These are phyloP conservation scores for Steinernema hermaphroditum DNA, from an alignment of 2,888 invertebrate genomes.

Conservation along the genomic window DNA sequence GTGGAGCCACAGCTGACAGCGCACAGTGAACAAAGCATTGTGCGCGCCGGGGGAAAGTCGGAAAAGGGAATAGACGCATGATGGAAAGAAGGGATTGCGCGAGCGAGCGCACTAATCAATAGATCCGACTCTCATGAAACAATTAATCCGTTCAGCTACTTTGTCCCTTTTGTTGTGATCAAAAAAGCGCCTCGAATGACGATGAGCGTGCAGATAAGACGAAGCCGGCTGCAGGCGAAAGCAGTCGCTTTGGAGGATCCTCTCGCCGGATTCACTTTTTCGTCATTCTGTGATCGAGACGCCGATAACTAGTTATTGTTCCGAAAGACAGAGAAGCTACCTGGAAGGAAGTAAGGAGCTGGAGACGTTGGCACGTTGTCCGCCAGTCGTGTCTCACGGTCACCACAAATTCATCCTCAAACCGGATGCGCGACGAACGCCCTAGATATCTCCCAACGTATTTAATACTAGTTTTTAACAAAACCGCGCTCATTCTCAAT, in stretches of 20 bases:
- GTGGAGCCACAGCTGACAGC: conserved; percentile 9
- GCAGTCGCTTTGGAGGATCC: background rate
- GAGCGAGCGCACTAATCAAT: conserved; percentile 28
- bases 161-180: background rate
- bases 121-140: conserved; percentile 24
- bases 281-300: background rate
- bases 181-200: background rate
- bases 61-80: conserved; percentile 25
- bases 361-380: background rate
- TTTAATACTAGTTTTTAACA: conserved; percentile 29
- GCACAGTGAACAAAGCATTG: conserved; percentile 26
- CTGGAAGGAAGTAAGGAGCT: background rate
- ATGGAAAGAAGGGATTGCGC: conserved; percentile 24
- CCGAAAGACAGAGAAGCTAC: no score
- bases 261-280: background rate
- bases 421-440: conserved; percentile 22
- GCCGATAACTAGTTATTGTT: background rate
- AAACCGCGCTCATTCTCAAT: conserved; percentile 21
- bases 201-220: background rate
- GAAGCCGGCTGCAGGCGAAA: conserved; percentile 1
- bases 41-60: conserved; percentile 22
- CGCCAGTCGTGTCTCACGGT: background rate
- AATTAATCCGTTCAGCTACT: conserved; percentile 30
- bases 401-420: conserved; percentile 16
- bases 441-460: conserved; percentile 25